Evolutionary conservation across 2,888 invertebrate genomes (phyloP).

Genomic region (Dendrolimus houi): DNA sequence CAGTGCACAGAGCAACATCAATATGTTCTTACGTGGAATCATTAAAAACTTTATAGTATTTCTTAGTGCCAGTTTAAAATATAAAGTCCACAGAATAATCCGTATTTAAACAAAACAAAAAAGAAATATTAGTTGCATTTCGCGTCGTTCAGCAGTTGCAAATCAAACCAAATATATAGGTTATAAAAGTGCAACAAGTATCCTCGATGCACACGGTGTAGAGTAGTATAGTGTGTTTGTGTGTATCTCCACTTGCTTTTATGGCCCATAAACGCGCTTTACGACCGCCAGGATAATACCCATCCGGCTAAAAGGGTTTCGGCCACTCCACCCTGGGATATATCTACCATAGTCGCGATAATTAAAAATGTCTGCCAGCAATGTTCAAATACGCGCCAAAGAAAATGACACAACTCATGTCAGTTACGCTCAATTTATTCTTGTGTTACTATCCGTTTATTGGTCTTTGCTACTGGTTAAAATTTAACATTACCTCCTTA

Average conservation of each 20-base stretch:
- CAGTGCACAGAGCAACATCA: too few relatives aligned
- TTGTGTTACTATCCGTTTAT: too few relatives aligned
- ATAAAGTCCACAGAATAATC: not conserved
- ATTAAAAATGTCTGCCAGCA: constrained; percentile 55
- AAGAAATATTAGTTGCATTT: constrained; percentile 39
- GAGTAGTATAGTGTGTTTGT: constrained; percentile 26
- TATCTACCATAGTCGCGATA: constrained; percentile 29
- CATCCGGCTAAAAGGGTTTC: constrained; percentile 72
- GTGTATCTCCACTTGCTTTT: constrained; percentile 71
- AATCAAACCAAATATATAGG: constrained; percentile 74
- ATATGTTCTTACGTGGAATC: not conserved
- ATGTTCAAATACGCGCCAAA: not conserved
- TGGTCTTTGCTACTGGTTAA: too few relatives aligned
- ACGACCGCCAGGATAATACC: constrained; percentile 67
- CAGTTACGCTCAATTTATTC: too few relatives aligned
- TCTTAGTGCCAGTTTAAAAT: not conserved
- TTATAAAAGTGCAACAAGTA: constrained; percentile 75
- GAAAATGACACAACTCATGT: too few relatives aligned
- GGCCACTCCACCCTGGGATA: constrained; percentile 36
- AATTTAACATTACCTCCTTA: too few relatives aligned
- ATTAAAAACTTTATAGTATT: constrained; percentile 2
- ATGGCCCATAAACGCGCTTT: constrained; percentile 64
- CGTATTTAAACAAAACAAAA: constrained; percentile 18
- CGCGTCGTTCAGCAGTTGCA: constrained; percentile 59
- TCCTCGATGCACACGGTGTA: constrained; percentile 49